Conservation (phyloP, 2,888 invertebrate genomes). For the Gastrophysa polygoni region DNA sequence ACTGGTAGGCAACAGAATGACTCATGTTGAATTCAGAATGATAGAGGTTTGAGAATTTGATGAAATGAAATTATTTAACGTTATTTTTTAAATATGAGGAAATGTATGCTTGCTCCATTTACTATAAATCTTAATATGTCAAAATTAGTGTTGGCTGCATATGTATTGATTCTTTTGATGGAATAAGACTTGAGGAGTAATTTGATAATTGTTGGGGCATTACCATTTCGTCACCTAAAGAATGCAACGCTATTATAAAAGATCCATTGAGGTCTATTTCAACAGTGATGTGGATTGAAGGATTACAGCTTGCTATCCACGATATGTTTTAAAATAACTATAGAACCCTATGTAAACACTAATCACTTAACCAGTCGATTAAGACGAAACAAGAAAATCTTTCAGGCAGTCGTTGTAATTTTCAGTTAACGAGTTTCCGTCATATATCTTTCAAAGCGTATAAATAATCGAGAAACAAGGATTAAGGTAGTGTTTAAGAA, state of each 20-base stretch:
- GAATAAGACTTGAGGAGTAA: not conserved
- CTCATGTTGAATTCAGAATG: too few relatives aligned
- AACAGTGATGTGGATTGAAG: slow-evolving; percentile 13
- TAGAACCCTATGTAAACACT: slow-evolving; percentile 22
- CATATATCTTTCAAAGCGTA: slow-evolving; percentile 28
- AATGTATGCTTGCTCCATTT: too few relatives aligned
- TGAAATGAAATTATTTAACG: too few relatives aligned
- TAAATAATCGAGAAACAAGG: slow-evolving; percentile 12
- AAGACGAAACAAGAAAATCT: slow-evolving; percentile 12
- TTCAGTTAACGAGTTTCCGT: slow-evolving; percentile 16
- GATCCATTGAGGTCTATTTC: not conserved
- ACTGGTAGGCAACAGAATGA: too few relatives aligned
- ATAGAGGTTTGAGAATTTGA: too few relatives aligned
- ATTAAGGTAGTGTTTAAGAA: not conserved
- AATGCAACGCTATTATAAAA: not conserved
- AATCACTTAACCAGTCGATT: slow-evolving; percentile 22
- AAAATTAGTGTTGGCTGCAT: too few relatives aligned
- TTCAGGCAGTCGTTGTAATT: slow-evolving; percentile 19
- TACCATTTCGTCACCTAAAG: not conserved
- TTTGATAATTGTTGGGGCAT: not conserved
- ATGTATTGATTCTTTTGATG: too few relatives aligned
- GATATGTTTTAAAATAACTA: slow-evolving; percentile 25
- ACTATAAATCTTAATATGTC: too few relatives aligned
- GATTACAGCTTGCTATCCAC: slow-evolving; percentile 9
- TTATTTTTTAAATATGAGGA: too few relatives aligned